Evolutionary conservation across 1,140 invertebrate species (phyloP), one percentile per base, ranked within the genome.

Genomic region (Lerema accius): DNA sequence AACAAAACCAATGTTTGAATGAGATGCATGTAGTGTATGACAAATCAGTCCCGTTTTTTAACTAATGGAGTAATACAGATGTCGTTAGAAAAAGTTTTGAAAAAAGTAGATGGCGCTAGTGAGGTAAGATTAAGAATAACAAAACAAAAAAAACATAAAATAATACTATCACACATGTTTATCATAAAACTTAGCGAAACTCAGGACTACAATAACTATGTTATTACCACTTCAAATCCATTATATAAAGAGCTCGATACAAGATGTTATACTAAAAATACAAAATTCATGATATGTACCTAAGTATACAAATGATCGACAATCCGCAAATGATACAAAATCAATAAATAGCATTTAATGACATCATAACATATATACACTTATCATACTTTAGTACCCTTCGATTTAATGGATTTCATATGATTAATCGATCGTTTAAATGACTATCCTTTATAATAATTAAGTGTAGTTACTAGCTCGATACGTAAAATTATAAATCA

Each of bases 321-420:
- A 74, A 75, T 73, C 68, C 71, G 82, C 84, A 86, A 89, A 84
- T 73, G 76, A 89, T 82, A 86, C 76, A 86, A 87, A 58, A 72
- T 80, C 68, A 87, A 89, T 89, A 89, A 89, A 88, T 89, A 89
- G 81, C 81, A 79, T 78, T 79, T 73, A 81, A 84, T 83, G 83
- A 85, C 76, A 71, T 82, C 72, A 78, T 78, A 78, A 81, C 78
- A 84, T 84, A 79, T 84, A 79, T 84, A 82, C 76, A 80, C 72
- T 76, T 85, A 83, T 76, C 64, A 82, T 89, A 87, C 49, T 86
- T 88, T 86, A 89, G 86, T 89, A 89, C 86, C 86, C 85, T 88
- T 89, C 73, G 76, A 86, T 84, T 89, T 85, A 84, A 87, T 86
- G 85, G 78, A 86, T 87, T 84, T 78, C 78, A 76, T 78, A 78